Percentiles rank a stretch among this genome's conserved stretches.
Conservation (phyloP, 2,797 vertebrate species). For the Gymnocypris eckloni region DNA sequence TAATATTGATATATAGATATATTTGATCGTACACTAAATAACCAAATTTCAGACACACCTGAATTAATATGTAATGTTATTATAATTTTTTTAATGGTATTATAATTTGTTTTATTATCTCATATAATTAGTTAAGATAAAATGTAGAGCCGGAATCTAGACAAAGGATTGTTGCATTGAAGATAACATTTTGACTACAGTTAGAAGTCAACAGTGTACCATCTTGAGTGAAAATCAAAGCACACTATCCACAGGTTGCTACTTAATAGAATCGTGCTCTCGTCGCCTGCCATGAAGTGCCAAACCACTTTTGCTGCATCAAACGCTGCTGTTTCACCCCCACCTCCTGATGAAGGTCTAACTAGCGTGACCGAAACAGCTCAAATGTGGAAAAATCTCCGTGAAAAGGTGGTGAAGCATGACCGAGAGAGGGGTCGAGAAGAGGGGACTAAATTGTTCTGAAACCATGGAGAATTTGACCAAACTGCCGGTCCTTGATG, state of each 20-base stretch:
- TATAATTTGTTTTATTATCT: no score
- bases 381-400: conserved; percentile 21
- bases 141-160: no score
- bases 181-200: not conserved
- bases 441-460: conserved; percentile 11
- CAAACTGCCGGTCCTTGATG: not conserved
- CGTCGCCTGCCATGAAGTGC: not conserved
- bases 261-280: conserved; percentile 21
- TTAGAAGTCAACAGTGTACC: not conserved
- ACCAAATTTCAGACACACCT: no score
- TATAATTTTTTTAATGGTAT: no score
- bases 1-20: no score
- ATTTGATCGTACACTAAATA: no score
- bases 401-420: conserved; percentile 28
- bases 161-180: no score
- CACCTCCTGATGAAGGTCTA: conserved; percentile 18
- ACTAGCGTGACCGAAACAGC: conserved; percentile 24
- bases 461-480: conserved; percentile 30
- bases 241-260: not conserved
- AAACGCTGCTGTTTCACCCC: conserved; percentile 9
- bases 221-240: conserved; percentile 6
- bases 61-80: no score
- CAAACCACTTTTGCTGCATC: conserved; percentile 33
- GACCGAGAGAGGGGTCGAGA: not conserved
- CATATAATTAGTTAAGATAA: no score